Evolutionary conservation across 2,888 invertebrate genomes (phyloP).

Genomic region (Orthosia incerta): DNA sequence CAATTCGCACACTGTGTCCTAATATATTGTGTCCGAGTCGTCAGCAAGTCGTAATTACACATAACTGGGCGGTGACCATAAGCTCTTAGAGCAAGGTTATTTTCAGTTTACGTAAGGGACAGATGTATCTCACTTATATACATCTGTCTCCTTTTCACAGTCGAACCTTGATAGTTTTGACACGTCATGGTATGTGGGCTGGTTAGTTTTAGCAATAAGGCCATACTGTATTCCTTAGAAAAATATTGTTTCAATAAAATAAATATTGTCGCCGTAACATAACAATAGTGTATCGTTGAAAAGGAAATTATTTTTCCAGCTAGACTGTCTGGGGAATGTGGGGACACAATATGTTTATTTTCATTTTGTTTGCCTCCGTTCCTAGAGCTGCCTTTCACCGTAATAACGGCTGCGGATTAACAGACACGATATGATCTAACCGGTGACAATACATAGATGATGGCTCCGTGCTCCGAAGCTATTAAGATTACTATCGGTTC

Average conservation of each 20-base stretch:
- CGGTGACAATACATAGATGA: constrained; percentile 60
- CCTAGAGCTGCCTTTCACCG: constrained; percentile 40
- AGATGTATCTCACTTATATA: no score
- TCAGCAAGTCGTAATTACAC: neutral
- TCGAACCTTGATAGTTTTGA: no score
- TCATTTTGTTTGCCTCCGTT: constrained; percentile 13
- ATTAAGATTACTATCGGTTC: constrained; percentile 76
- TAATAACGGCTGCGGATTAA: constrained; percentile 45
- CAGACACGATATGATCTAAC: constrained; percentile 51
- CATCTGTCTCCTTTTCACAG: no score
- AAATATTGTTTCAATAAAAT: constrained; percentile 23
- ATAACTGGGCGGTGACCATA: no score
- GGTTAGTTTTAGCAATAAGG: neutral
- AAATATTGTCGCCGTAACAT: constrained; percentile 23
- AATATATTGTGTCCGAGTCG: no score
- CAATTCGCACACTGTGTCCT: no score
- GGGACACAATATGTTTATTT: constrained; percentile 26
- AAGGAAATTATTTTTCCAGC: constrained; percentile 32
- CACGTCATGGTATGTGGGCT: no score
- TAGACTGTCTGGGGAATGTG: constrained; percentile 6
- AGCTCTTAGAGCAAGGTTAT: no score
- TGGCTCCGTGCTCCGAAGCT: constrained; percentile 65
- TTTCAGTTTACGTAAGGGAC: no score
- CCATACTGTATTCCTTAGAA: constrained; percentile 23
- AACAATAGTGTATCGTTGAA: constrained; percentile 35